Evolutionary conservation across 2,113 vertebrate genomes (phyloP), one percentile per base, ranked within the genome.

Genomic region (Alethe diademata): DNA sequence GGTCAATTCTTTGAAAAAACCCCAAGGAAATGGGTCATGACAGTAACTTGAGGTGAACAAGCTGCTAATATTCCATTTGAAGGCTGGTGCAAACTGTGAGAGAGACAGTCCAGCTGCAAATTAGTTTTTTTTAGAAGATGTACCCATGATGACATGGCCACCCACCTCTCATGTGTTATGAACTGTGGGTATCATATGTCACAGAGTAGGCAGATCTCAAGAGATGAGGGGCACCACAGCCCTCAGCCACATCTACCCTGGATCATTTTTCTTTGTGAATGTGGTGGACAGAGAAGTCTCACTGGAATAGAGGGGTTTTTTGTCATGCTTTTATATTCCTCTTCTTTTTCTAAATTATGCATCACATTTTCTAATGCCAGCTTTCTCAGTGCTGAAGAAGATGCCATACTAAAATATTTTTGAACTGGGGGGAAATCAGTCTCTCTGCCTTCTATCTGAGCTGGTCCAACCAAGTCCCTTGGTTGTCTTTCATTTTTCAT

Each of bases 171-270:
- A 40, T 6, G 14, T 1, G 1, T 9, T 38, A 25, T 23, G 28
- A 56, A 25, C 1, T 36, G 31, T 42, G 66, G 57, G 14, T 24
- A 19, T 72, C 31, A 17, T 5, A 29, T 67, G 35, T 24, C 43
- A 65, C 23, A 28, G 45, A 57, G 22, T 19, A 22, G 17, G 23
- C 15, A 64, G 14, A 23, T 89, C 45, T 42, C 43, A 78, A 36
- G n/a, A 70, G 28, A 28, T 16, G 40, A 64, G 19, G 17, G 7
- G 10, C 7, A 70, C 31, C 47, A 40, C 22, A 40, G 40, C 18
- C 8, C 22, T 17, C 64, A 73, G n/a, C 20, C 45, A 43, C 0
- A 1, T 24, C 25, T 38, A 29, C 23, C 1, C 1, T 23, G 3
- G 20, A 26, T 56, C 0, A 20, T 50, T 78, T 84, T 93, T 12